A percentile compares a stretch with the other conserved stretches of the same genome.
These are phyloP conservation scores for Alfaro cultratus DNA, from an alignment of 2,797 vertebrate genomes.

Conservation along the genomic window DNA sequence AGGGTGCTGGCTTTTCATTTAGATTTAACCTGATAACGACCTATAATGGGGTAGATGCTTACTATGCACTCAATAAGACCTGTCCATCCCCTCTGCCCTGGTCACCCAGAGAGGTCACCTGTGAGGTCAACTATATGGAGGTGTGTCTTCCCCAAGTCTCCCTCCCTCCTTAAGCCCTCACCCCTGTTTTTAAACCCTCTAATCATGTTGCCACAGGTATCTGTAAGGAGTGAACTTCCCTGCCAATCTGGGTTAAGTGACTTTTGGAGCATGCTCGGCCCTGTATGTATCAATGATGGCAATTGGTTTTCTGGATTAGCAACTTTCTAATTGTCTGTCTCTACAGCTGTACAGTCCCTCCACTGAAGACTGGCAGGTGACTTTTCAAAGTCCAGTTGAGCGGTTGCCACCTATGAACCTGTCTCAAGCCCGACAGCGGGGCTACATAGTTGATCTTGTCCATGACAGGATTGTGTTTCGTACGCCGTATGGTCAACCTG, in stretches of 20 bases:
- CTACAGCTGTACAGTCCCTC: conserved; percentile 38
- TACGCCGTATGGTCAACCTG: conserved; percentile 71
- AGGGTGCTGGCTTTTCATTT: conserved; percentile 76
- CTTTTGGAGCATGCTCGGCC: conserved; percentile 30
- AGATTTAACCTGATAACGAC: conserved; percentile 70
- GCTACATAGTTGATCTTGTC: conserved; percentile 73
- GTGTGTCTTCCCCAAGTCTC: conserved; percentile 43
- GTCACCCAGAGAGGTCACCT: conserved; percentile 81
- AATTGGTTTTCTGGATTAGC: neutral
- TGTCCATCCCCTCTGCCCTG: conserved; percentile 70
- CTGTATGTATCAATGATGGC: conserved; percentile 19
- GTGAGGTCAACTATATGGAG: conserved; percentile 85
- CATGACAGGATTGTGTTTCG: conserved; percentile 76
- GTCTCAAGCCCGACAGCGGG: conserved; percentile 67
- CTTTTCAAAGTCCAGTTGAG: conserved; percentile 72
- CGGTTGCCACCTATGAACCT: conserved; percentile 61
- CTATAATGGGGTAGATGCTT: conserved; percentile 40
- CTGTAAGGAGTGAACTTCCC: conserved; percentile 54
- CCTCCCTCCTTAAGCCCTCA: too few species aligned
- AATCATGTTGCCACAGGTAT: conserved; percentile 50
- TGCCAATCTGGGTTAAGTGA: conserved; percentile 35
- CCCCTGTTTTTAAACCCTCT: too few species aligned
- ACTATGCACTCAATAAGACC: conserved; percentile 67
- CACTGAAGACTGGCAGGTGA: conserved; percentile 77
- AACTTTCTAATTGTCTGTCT: neutral